Evolutionary conservation across 1,140 invertebrate genomes (phyloP), one percentile per base, ranked within the genome.

Genomic region (Eubasilissa regina): DNA sequence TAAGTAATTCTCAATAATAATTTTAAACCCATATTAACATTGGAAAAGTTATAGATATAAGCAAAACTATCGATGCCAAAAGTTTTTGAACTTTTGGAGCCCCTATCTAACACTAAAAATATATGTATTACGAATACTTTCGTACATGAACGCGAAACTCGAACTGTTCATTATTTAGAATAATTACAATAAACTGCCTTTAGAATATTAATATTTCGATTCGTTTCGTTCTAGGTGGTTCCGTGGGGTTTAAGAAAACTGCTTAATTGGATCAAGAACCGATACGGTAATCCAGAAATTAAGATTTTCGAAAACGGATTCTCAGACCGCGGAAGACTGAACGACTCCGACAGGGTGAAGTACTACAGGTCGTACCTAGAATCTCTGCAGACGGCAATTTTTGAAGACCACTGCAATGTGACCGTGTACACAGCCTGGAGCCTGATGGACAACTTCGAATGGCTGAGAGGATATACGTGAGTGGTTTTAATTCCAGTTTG

Each of bases 221-320:
- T 35, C 12, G 21, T 25, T 11, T 44, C 35, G 9, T 56, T 78
- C 1, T 77, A 88, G 82, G 76, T 83, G 10, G 83, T 83, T 60
- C 84, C 85, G 51, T 83, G 82, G 81, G 86, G 85, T 11, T 82
- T 86, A 13, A 84, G 82, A 72, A 80, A 81, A 35, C 66, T 86
- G 11, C 73, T 86, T 0, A 80, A 80, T 43, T 84, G 84, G 80
- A 77, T 87, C 1, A 81, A 58, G 45, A 68, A 83, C 62, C 55
- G 78, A 62, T 94, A 93, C 80, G 85, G 87, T 17, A 90, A 91
- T 85, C 87, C 90, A 0, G 84, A 86, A 45, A 86, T 94, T 4
- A 88, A 91, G 15, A 87, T 94, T 4, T 91, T 91, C 12, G 93
- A 94, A 88, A 94, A 94, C 84, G 93, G 93, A 7, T 87, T 88